A percentile compares a stretch with the other conserved stretches of the same genome.
phyloP scores from a whole-genome alignment of 1,140 invertebrate genomes.

The Drosophila triauraria region DNA sequence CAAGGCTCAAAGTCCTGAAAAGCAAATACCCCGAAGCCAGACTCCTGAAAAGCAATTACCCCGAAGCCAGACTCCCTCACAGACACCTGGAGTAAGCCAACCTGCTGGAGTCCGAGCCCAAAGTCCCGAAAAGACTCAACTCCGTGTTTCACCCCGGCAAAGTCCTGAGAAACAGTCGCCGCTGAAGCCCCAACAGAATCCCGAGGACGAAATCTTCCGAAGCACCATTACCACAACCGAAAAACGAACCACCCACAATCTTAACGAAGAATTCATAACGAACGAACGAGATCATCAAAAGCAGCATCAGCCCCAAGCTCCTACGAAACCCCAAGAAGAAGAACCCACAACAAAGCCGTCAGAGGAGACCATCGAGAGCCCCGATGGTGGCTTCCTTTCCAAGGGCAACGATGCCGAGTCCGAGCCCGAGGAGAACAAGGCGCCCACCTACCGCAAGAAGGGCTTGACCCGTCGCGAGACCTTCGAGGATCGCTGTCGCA shows the following conservation, averaged over 20 bases:
- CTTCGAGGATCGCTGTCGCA: constrained; percentile 89
- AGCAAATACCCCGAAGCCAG: neutral
- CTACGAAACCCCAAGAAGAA: neutral
- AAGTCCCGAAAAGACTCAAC: constrained; percentile 19
- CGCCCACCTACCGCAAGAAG: constrained; percentile 69
- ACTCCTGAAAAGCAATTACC: constrained; percentile 7
- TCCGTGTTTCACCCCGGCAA: constrained; percentile 30
- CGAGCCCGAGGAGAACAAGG: constrained; percentile 32
- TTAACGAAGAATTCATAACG: constrained; percentile 72
- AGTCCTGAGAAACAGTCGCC: constrained; percentile 42
- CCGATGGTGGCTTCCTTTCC: constrained; percentile 72
- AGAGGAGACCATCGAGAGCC: constrained; percentile 43
- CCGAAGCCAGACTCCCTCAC: constrained; percentile 8
- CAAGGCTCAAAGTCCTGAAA: constrained; percentile 28
- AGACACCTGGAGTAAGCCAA: neutral
- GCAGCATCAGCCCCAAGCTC: constrained; percentile 10
- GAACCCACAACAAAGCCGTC: constrained; percentile 6
- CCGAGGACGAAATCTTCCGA: constrained; percentile 54
- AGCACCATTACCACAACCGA: constrained; percentile 50
- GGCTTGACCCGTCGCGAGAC: constrained; percentile 87
- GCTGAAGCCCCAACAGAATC: constrained; percentile 20
- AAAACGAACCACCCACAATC: constrained; percentile 53
- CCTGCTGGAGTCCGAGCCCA: neutral
- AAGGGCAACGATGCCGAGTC: constrained; percentile 51
- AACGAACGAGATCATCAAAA: constrained; percentile 57